Evolutionary conservation across 1,140 invertebrate genomes (phyloP).

Genomic region (Hetaerina americana): DNA sequence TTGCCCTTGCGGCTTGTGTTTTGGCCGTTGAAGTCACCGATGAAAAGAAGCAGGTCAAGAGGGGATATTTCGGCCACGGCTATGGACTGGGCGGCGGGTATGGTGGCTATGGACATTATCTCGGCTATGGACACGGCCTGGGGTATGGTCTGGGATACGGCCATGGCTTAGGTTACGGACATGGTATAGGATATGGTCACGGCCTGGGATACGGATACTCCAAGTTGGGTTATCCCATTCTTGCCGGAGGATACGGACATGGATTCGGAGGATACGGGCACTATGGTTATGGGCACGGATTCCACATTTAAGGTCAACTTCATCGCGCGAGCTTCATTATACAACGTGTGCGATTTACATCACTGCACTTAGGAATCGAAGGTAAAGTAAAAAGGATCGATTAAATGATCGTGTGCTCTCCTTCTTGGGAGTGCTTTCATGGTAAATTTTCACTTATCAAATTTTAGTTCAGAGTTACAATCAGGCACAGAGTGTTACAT

Average conservation of each 20-base stretch:
- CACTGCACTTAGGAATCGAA: too few relatives aligned
- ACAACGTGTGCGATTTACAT: too few relatives aligned
- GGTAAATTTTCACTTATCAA: too few relatives aligned
- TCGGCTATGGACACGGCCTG: slow-evolving; percentile 8
- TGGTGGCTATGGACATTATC: neutral
- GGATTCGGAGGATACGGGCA: slow-evolving; percentile 2
- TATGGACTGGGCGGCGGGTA: slow-evolving; percentile 5
- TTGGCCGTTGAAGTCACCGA: slow-evolving; percentile 3
- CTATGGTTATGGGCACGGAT: neutral
- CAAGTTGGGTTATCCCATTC: too few relatives aligned
- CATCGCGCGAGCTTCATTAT: too few relatives aligned
- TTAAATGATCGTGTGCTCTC: too few relatives aligned
- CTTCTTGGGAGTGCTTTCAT: too few relatives aligned
- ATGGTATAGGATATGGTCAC: slow-evolving; percentile 7
- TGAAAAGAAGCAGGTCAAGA: slow-evolving; percentile 11
- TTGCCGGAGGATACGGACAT: neutral
- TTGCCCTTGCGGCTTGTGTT: slow-evolving; percentile 3
- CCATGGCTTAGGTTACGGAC: neutral
- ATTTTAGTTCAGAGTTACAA: too few relatives aligned
- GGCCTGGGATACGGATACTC: slow-evolving; percentile 8
- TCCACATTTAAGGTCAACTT: too few relatives aligned
- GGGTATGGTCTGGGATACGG: slow-evolving; percentile 7
- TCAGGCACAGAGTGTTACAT: too few relatives aligned
- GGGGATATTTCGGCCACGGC: slow-evolving; percentile 8
- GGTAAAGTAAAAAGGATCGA: too few relatives aligned